phyloP scores from a whole-genome alignment of 2,113 vertebrate species.

The Sebastes fasciatus region DNA sequence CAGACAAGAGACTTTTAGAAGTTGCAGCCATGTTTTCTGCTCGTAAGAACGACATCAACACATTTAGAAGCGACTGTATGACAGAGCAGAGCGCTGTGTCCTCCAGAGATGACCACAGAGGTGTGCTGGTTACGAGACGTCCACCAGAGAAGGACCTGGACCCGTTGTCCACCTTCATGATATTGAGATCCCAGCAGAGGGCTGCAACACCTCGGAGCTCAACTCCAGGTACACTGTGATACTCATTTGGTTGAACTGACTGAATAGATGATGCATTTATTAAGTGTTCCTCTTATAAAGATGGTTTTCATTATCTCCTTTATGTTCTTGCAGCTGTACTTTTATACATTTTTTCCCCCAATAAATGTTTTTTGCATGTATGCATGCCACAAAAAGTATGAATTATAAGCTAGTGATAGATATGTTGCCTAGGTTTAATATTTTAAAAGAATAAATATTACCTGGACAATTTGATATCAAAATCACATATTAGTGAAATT shows the following conservation, averaged over 20 bases:
- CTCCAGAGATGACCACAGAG: constrained; percentile 10
- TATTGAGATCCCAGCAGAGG: constrained; percentile 66
- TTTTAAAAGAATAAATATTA: not conserved
- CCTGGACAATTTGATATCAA: not conserved
- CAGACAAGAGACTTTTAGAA: not conserved
- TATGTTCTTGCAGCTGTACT: not conserved
- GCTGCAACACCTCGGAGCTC: constrained; percentile 8
- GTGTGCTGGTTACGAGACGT: not conserved
- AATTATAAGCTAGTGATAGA: not conserved
- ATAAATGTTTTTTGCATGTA: not conserved
- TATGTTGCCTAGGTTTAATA: not conserved
- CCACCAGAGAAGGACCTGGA: constrained; percentile 48
- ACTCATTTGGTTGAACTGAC: not conserved
- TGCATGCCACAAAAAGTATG: not conserved
- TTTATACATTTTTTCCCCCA: not conserved
- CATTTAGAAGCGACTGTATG: not conserved
- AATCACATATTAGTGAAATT: not conserved
- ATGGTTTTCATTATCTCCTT: not conserved
- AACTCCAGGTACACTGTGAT: constrained; percentile 53
- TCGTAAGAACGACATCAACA: not conserved
- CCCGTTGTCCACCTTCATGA: constrained; percentile 75
- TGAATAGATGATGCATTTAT: not conserved
- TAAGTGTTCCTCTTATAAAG: not conserved
- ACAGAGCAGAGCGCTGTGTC: not conserved
- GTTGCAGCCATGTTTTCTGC: not conserved